Base-by-base conservation (phyloP, 2,888 invertebrate genomes). In the Himalopsyche tibetana region DNA sequence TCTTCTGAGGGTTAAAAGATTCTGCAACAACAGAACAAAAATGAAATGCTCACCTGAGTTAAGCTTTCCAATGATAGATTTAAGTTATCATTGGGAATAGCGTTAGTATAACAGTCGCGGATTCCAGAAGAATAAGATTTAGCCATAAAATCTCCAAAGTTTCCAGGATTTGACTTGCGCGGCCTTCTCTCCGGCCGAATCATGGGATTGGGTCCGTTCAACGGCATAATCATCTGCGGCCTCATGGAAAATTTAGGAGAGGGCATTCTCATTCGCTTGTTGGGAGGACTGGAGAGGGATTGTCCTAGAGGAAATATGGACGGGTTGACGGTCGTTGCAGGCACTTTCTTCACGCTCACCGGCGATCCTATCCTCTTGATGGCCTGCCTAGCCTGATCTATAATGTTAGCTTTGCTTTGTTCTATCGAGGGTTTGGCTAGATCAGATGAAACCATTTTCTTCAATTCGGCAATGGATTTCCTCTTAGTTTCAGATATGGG, bases 1-100 rank as follows among this genome's bases (percentile, higher is more conserved):
- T 28, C 5, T 42, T 42, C 42, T 6, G 3, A 42, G 3, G 42
- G 8, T 8, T 63, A 19, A 5, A 63, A 63, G 6, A 63, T 28
- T 8, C 28, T 8, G 28, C 63, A 63, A 28, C 8, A 5, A 28
- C 8, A 5, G 6, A 6, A 63, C 63, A 15, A 83, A 28, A 28
- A 36, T 42, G 9, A 8, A 45, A 51, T 45, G 17, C 45, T 90
- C 90, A 92, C 93, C 92, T 93, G 93, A 69, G 93, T 93, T 88
- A 93, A 90, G 89, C 90, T 93, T 87, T 93, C 93, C 88, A 93
- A 86, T 38, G 93, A 93, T 80, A 93, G 90, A 90, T 93, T 93
- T 9, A 93, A 92, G 88, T 92, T 93, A 88, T 93, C 93, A 89
- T 90, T 90, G 42, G 89, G 88, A 86, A 90, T 89, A 45, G 82